These are phyloP conservation scores for Chloebia gouldiae DNA, from an alignment of 2,113 vertebrate species.

Conservation along the genomic window DNA sequence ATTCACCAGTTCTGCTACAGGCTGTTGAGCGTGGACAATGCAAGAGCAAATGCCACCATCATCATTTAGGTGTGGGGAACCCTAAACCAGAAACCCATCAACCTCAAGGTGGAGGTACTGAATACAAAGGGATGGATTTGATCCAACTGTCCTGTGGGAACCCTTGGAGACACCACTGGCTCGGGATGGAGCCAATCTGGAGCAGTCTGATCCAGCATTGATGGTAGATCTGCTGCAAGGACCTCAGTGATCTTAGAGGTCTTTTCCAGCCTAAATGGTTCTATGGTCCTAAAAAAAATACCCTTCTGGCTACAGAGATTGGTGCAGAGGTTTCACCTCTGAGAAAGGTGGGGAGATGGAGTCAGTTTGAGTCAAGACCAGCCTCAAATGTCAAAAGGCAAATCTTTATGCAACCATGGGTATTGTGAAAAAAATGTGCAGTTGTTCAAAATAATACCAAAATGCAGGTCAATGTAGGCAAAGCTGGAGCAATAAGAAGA, in stretches of 20 bases:
- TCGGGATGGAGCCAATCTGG: accelerated
- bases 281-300: neutral
- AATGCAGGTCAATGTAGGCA: neutral
- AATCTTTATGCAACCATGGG: neutral
- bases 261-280: neutral
- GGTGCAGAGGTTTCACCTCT: neutral
- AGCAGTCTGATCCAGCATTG: neutral
- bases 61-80: neutral
- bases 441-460: neutral
- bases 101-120: neutral
- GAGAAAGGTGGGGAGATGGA: neutral
- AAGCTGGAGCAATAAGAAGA: neutral
- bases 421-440: neutral
- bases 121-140: neutral
- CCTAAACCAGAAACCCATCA: neutral
- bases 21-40: neutral
- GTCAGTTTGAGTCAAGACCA: neutral
- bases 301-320: neutral
- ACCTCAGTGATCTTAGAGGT: neutral
- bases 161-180: neutral
- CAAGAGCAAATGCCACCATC: neutral
- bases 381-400: neutral
- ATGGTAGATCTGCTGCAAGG: neutral
- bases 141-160: neutral
- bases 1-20: neutral